Evolutionary conservation across 2,888 invertebrate species (phyloP).

Genomic region (Drosophila buzzatii): DNA sequence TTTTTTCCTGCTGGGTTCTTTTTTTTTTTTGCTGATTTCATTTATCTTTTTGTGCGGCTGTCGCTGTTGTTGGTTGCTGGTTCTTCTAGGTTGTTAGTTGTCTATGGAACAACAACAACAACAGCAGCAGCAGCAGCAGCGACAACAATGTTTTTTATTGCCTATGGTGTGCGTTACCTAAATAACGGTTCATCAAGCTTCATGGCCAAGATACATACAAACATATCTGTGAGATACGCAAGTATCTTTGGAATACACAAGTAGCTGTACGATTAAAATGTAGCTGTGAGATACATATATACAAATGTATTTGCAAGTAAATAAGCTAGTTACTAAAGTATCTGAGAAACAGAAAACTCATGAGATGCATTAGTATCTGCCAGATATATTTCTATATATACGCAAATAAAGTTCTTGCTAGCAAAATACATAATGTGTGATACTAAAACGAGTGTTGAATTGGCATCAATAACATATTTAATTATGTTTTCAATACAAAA

Average conservation of each 20-base stretch:
- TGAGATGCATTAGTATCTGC: background rate
- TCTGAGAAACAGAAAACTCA: background rate
- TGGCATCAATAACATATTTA: too few species aligned
- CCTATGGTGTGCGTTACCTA: conserved; percentile 52
- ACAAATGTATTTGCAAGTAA: background rate
- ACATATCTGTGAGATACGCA: conserved; percentile 11
- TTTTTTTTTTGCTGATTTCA: conserved; percentile 57
- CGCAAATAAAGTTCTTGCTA: too few species aligned
- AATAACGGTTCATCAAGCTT: conserved; percentile 62
- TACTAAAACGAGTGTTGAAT: background rate
- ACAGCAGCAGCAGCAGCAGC: conserved; percentile 20
- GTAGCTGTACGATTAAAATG: background rate
- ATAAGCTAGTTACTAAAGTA: background rate
- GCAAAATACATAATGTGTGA: background rate
- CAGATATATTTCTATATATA: background rate
- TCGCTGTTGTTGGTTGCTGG: conserved; percentile 23
- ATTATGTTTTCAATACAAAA: too few species aligned
- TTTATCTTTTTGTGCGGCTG: conserved; percentile 47
- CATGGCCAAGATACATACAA: conserved; percentile 36
- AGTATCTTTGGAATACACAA: background rate
- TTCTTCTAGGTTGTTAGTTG: conserved; percentile 41
- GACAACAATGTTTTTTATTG: conserved; percentile 53
- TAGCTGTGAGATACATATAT: background rate
- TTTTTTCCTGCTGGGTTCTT: conserved; percentile 27
- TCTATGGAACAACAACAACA: conserved; percentile 25